Conservation (phyloP, 2,113 vertebrate genomes). For the Gambusia holbrooki region DNA sequence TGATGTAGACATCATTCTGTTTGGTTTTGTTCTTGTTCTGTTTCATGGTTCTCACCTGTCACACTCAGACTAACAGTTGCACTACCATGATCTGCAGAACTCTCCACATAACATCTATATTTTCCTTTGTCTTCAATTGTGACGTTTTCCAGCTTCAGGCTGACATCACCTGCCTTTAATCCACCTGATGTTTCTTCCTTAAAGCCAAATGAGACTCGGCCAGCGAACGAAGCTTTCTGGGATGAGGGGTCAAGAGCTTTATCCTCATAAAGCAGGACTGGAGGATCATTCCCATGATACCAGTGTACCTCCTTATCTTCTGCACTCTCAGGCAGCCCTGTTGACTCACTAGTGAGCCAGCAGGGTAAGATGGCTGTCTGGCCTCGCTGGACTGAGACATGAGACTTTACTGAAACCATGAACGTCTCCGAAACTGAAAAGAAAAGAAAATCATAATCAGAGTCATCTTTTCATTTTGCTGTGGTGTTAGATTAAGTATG, state of each 20-base stretch:
- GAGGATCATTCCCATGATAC: conserved; percentile 11
- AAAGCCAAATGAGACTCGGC: conserved; percentile 48
- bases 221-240: conserved; percentile 7
- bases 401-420: background rate
- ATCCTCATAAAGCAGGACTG: conserved; percentile 14
- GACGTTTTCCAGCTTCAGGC: conserved; percentile 59
- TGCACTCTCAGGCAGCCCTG: conserved; percentile 33
- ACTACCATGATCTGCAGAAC: conserved; percentile 10
- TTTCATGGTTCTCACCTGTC: conserved; percentile 51
- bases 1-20: background rate
- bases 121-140: conserved; percentile 43
- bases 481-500: background rate
- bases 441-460: background rate
- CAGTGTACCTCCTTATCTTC: conserved; percentile 65
- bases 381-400: background rate
- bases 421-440: conserved; percentile 32
- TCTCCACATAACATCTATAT: conserved; percentile 68
- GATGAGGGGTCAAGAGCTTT: background rate
- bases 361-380: conserved; percentile 53
- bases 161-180: conserved; percentile 64
- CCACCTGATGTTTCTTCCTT: conserved; percentile 39
- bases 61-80: conserved; percentile 27
- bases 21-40: background rate
- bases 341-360: conserved; percentile 44
- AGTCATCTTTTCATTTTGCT: background rate